These are phyloP conservation scores for Tachysurus fulvidraco DNA, from an alignment of 2,113 vertebrate genomes.

Conservation along the genomic window DNA sequence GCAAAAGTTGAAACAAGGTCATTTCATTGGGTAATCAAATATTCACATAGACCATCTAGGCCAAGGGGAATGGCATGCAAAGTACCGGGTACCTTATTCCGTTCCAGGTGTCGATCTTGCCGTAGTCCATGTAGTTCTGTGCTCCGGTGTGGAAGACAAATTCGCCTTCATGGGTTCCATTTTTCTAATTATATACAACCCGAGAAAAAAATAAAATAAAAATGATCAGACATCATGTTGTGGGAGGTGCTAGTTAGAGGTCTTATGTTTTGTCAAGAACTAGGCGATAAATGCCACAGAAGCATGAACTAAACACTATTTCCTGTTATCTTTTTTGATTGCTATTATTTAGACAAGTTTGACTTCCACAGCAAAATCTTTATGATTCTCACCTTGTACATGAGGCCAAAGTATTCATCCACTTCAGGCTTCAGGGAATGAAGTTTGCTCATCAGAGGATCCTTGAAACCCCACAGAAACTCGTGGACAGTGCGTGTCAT, in stretches of 20 bases:
- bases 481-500: slow-evolving; percentile 80
- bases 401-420: slow-evolving; percentile 85
- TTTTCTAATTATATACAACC: slow-evolving; percentile 79
- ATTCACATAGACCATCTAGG: background rate
- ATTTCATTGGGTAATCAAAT: slow-evolving; percentile 16
- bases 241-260: no score
- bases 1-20: slow-evolving; percentile 1
- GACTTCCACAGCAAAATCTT: background rate
- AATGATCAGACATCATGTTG: background rate
- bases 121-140: slow-evolving; percentile 85
- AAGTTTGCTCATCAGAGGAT: slow-evolving; percentile 80
- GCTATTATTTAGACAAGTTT: background rate
- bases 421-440: slow-evolving; percentile 73
- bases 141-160: slow-evolving; percentile 91
- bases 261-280: no score
- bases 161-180: slow-evolving; percentile 90
- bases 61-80: slow-evolving; percentile 6
- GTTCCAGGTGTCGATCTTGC: slow-evolving; percentile 93
- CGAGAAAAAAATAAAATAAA: background rate
- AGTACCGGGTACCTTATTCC: slow-evolving; percentile 80
- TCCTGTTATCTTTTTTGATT: background rate
- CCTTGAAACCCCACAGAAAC: slow-evolving; percentile 92
- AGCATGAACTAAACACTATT: background rate
- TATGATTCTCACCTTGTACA: slow-evolving; percentile 80
- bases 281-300: background rate